Conservation (phyloP, 2,888 invertebrate genomes). For the Lepidochitona cinerea region DNA sequence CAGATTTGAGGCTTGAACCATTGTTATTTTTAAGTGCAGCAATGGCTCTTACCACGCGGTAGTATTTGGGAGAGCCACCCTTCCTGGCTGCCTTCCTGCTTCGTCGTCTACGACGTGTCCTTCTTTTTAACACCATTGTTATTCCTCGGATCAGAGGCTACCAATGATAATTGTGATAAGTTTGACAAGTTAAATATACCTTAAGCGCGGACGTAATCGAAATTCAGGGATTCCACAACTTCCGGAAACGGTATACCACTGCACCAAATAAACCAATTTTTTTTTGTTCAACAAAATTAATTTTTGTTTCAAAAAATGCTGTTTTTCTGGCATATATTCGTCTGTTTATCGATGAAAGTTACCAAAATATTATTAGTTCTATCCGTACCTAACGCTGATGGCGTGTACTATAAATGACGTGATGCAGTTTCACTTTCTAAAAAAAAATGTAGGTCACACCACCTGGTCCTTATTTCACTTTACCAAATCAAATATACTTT, state of each 20-base stretch:
- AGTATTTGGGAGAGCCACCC: background rate
- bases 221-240: background rate
- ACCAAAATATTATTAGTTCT: no score
- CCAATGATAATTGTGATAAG: background rate
- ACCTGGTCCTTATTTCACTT: no score
- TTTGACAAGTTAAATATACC: background rate
- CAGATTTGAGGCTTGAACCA: background rate
- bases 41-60: background rate
- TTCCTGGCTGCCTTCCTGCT: background rate
- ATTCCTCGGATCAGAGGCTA: background rate
- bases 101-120: background rate
- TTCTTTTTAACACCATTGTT: background rate
- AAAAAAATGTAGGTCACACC: no score
- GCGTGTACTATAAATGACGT: no score
- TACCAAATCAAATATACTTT: no score
- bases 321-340: no score
- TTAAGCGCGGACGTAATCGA: background rate
- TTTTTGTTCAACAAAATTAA: no score
- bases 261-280: no score
- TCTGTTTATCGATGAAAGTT: no score
- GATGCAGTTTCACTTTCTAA: no score
- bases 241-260: background rate
- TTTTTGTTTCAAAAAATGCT: no score
- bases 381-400: no score
- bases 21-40: background rate